Base-by-base conservation (phyloP, 1,140 invertebrate genomes). In the Bombus affinis region DNA sequence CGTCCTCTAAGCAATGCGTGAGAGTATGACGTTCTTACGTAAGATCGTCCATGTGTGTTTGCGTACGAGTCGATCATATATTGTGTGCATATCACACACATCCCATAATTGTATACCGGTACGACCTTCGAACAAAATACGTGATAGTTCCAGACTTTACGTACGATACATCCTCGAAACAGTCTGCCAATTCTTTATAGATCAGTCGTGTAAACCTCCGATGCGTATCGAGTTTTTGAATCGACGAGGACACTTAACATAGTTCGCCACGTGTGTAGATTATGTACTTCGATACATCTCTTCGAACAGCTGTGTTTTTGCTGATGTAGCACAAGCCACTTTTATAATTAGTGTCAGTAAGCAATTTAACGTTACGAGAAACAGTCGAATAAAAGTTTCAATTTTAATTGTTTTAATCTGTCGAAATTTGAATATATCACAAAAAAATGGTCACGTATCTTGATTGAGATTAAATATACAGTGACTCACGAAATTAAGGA, bases 61-160 rank as follows among this genome's bases (percentile, higher is more conserved):
- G 25, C 28, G n/a, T 18, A 9, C 13, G 12, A 9, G 25, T 37
- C 32, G 22, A 42, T n/a, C 37, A 42, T 37, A 57, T 57, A 37
- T 32, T 25, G 62, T 28, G 44, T 42, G 65, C 53, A 81, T 44
- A 62, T 66, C 81, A 28, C 37, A n/a, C 37, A 35, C 37, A 42
- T 44, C 28, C 57, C 28, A 81, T 71, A 89, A 87, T 81, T 78
- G 89, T 53, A 87, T 79, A 86, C 86, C 80, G 80, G 68, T 25
- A 71, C 71, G 74, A 83, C 86, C 86, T 87, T 87, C 76, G 47
- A 15, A 22, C 6, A 71, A 84, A 84, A 78, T 53, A 70, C 70
- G 65, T 22, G 81, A 39, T 37, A 74, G 42, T 68, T 53, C 22
- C 18, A 59, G 25, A 12, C 42, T 39, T 22, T 42, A 71, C n/a